Evolutionary conservation across 2,888 invertebrate species (phyloP).

Genomic region (Aphodius granarius): DNA sequence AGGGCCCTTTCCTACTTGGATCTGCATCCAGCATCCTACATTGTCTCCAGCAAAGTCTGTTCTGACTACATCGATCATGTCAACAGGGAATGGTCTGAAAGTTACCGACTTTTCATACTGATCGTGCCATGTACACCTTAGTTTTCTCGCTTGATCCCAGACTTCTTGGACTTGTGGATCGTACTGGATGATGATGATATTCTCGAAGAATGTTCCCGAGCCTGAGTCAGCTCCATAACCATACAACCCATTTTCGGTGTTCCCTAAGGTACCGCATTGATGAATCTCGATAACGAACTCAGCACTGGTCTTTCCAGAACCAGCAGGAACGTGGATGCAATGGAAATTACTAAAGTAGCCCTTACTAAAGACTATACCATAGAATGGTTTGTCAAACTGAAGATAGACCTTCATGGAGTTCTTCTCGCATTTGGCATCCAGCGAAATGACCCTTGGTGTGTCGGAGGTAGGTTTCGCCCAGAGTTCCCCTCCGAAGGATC

Average conservation of each 20-base stretch:
- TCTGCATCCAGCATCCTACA: slow-evolving; percentile 97
- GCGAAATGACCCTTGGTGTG: slow-evolving; percentile 89
- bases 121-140: slow-evolving; percentile 94
- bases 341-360: slow-evolving; percentile 92
- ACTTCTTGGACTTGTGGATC: slow-evolving; percentile 89
- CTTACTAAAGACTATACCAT: slow-evolving; percentile 94
- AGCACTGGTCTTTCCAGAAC: slow-evolving; percentile 81
- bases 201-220: slow-evolving; percentile 91
- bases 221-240: slow-evolving; percentile 87
- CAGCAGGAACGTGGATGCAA: slow-evolving; percentile 89
- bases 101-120: slow-evolving; percentile 95
- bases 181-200: slow-evolving; percentile 91
- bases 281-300: slow-evolving; percentile 91
- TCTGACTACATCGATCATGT: slow-evolving; percentile 92
- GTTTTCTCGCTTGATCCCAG: slow-evolving; percentile 92
- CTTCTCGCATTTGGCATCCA: slow-evolving; percentile 94
- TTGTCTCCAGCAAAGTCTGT: slow-evolving; percentile 95
- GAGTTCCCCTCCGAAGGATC: slow-evolving; percentile 60
- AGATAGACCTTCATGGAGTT: slow-evolving; percentile 91
- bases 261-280: slow-evolving; percentile 89
- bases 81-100: slow-evolving; percentile 92
- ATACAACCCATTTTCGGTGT: slow-evolving; percentile 85
- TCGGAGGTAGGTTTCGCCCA: slow-evolving; percentile 87
- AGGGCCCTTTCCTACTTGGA: slow-evolving; percentile 92
- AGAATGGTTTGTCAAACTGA: slow-evolving; percentile 93